phyloP scores from a whole-genome alignment of 2,113 vertebrate genomes.

The Dasypus novemcinctus region DNA sequence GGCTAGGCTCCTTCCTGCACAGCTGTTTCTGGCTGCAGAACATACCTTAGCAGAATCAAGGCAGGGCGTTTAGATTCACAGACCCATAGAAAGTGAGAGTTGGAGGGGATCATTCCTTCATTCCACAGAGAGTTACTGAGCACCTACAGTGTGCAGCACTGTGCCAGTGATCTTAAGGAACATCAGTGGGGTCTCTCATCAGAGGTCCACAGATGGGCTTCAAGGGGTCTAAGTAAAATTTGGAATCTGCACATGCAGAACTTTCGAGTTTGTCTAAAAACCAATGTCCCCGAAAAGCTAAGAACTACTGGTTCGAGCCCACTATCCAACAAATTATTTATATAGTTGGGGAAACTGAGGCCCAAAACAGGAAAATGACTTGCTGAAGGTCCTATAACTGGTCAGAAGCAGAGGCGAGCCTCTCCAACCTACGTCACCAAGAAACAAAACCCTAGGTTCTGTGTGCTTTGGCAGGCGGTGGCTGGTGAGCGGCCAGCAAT shows the following conservation, averaged over 20 bases:
- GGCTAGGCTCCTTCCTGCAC: fast-evolving
- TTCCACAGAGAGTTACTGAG: neutral
- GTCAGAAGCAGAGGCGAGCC: neutral
- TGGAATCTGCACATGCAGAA: neutral
- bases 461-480: neutral
- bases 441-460: neutral
- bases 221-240: neutral
- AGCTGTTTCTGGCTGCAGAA: neutral
- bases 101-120: neutral
- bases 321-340: neutral
- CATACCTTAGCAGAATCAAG: neutral
- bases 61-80: neutral
- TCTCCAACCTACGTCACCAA: neutral
- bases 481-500: neutral
- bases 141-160: neutral
- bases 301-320: neutral
- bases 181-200: neutral
- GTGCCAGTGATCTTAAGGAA: neutral
- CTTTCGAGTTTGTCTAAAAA: neutral
- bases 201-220: neutral
- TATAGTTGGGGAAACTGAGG: neutral
- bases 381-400: neutral
- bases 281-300: neutral
- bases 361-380: neutral
- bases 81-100: neutral